Conservation (phyloP, 2,888 invertebrate species). For the Callosobruchus maculatus region DNA sequence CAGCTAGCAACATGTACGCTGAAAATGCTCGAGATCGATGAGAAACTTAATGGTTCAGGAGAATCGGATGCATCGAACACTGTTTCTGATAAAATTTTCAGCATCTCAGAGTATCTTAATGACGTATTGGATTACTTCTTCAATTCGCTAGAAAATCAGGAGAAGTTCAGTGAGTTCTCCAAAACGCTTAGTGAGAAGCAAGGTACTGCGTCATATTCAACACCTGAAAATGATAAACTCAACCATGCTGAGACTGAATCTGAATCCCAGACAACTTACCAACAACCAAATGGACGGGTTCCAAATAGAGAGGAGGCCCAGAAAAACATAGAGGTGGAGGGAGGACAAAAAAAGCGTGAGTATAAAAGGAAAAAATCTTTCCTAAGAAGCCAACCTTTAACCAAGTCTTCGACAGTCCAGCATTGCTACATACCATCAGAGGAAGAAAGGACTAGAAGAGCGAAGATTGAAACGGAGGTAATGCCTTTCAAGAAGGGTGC, state of each 20-base stretch:
- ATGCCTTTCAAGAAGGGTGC: constrained; percentile 35
- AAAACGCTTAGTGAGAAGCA: constrained; percentile 14
- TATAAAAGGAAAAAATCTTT: neutral
- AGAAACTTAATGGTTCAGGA: constrained; percentile 20
- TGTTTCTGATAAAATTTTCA: constrained; percentile 40
- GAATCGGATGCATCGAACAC: constrained; percentile 23
- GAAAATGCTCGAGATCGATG: constrained; percentile 30
- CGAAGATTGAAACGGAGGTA: constrained; percentile 17
- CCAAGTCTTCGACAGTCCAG: neutral
- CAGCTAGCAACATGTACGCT: constrained; percentile 29
- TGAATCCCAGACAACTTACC: neutral
- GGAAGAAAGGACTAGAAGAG: neutral
- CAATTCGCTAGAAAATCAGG: constrained; percentile 14
- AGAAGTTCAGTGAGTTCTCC: constrained; percentile 21
- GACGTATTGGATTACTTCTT: constrained; percentile 43
- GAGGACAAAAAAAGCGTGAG: neutral
- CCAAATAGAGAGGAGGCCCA: neutral
- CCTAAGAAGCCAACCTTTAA: neutral
- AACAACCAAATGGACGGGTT: neutral
- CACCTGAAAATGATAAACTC: constrained; percentile 15
- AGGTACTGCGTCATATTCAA: constrained; percentile 22
- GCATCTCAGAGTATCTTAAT: constrained; percentile 41
- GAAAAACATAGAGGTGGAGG: neutral
- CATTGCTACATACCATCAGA: neutral
- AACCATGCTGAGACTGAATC: neutral